phyloP scores from a whole-genome alignment of 2,797 vertebrate species.

The Enteromius thamalakanensis region DNA sequence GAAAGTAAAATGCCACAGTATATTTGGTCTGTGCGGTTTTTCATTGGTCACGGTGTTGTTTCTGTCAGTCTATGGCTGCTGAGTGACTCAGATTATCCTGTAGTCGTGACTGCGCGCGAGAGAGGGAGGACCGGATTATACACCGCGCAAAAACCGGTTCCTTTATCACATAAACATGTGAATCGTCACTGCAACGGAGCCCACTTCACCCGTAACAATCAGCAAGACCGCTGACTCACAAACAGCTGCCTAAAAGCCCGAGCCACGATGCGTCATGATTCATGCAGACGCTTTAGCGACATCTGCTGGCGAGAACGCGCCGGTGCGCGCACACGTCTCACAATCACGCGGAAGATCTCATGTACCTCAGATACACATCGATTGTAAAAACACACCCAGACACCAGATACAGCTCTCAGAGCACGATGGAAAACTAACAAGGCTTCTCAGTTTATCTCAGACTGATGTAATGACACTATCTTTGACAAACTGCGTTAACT shows the following conservation, averaged over 20 bases:
- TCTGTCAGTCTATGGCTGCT: conserved; percentile 35
- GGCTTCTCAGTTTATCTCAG: conserved; percentile 25
- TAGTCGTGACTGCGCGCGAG: conserved; percentile 62
- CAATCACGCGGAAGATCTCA: neutral
- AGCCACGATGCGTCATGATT: neutral
- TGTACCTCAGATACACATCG: neutral
- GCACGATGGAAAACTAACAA: conserved; percentile 27
- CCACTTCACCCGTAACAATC: conserved; percentile 42
- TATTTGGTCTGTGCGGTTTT: neutral
- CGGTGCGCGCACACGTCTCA: neutral
- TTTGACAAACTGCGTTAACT: neutral
- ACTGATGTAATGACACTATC: conserved; percentile 38
- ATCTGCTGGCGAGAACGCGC: conserved; percentile 26
- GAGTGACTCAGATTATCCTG: conserved; percentile 57
- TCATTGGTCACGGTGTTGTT: neutral
- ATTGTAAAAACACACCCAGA: neutral
- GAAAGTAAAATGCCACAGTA: neutral
- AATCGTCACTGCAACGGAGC: conserved; percentile 51
- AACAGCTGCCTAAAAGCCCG: neutral
- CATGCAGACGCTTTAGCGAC: conserved; percentile 2
- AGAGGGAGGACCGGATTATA: conserved; percentile 54
- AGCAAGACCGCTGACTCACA: conserved; percentile 26
- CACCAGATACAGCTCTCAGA: conserved; percentile 30
- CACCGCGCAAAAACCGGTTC: conserved; percentile 37
- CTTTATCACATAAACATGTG: conserved; percentile 39